Base-by-base conservation (phyloP, 2,113 vertebrate species). In the Caranx ignobilis region DNA sequence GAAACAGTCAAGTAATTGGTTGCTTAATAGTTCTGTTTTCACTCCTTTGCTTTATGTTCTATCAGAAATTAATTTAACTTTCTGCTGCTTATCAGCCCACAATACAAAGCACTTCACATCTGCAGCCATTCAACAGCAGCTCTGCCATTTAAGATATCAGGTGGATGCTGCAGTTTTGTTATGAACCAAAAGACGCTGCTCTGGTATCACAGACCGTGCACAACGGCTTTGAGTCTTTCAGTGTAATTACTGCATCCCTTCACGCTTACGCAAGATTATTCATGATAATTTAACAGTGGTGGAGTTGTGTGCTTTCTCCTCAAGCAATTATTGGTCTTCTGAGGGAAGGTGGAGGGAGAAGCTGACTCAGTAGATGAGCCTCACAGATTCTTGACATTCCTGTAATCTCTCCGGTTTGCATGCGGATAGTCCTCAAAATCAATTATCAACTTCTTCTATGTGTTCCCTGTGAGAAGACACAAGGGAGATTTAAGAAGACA, bases 311-410 rank as follows among this genome's bases (percentile, higher is more conserved):
- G 54, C 35, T 70, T 77, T 73, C 79, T 72, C 39, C 31, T 76
- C 60, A 0, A 63, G 74, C 68, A 75, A 75, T 81, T 78, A 76
- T 8, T 70, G 64, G 47, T 66, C 67, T 68, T 85, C 70, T 8
- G 64, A 84, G 69, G 60, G 54, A 69, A 81, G 19, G n/a, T 39
- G 54, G 39, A 83, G 52, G 75, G n/a, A 43, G 37, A 2, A 68
- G 71, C 81, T 79, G 62, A 75, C 71, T 88, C 74, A 65, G 76
- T 16, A 75, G 71, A 86, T 86, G 64, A 1, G 45, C 32, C 77
- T 48, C 68, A 32, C 62, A 73, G 78, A 70, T 78, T 68, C 66
- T 61, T n/a, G 39, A 70, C 19, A 21, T 57, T 76, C n/a, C 50
- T 79, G 11, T 71, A 66, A 57, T 60, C 41, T 11, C 26, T 47